Percentiles rank a stretch among this genome's conserved stretches.
Evolutionary conservation across 2,797 vertebrate genomes (phyloP).

Genomic region (Chrysocyon brachyurus): DNA sequence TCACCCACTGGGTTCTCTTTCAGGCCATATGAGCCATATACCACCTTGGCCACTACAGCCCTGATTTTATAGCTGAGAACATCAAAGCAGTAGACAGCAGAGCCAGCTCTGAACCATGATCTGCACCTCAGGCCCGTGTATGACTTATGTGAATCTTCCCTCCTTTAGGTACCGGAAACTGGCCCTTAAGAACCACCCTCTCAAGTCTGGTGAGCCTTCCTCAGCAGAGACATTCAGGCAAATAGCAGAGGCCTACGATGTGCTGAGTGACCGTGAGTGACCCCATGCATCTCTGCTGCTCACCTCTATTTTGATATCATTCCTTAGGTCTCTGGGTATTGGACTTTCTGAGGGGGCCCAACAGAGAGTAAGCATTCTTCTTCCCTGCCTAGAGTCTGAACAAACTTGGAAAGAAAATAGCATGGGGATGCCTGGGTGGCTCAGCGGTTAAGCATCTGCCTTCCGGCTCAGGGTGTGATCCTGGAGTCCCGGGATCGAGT

Average conservation of each 20-base stretch:
- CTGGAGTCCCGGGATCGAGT: too few relatives aligned
- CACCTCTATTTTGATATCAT: not conserved
- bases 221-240: constrained; percentile 89
- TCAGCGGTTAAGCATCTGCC: too few relatives aligned
- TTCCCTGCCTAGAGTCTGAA: not conserved
- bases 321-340: not conserved
- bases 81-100: not conserved
- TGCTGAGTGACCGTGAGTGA: constrained; percentile 96
- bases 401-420: not conserved
- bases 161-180: constrained; percentile 92
- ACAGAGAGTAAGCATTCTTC: not conserved
- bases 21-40: not conserved
- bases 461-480: too few relatives aligned
- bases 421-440: too few relatives aligned
- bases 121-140: not conserved
- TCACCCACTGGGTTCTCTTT: not conserved
- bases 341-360: not conserved
- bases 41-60: too few relatives aligned
- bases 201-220: constrained; percentile 87
- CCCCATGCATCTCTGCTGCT: not conserved
- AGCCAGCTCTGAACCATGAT: not conserved
- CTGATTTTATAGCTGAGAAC: not conserved
- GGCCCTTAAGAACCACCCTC: constrained; percentile 93
- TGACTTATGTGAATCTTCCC: not conserved
- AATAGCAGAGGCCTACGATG: constrained; percentile 96